Evolutionary conservation across 2,888 invertebrate genomes (phyloP).

Genomic region (Conchocele bisecta): DNA sequence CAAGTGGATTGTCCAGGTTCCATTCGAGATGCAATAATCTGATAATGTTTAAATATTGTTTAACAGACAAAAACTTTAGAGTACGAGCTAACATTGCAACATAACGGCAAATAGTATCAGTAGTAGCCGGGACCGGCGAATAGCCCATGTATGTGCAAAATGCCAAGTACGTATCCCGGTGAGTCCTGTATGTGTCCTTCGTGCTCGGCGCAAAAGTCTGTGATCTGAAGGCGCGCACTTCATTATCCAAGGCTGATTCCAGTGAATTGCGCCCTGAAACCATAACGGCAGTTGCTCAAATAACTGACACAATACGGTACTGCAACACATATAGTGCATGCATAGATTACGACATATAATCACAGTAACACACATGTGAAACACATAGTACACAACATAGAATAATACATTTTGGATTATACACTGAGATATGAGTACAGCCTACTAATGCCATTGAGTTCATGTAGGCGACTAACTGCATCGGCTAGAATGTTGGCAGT

Average conservation of each 20-base stretch:
- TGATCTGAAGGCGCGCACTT: too few species aligned
- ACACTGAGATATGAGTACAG: too few species aligned
- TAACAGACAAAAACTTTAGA: slow-evolving; percentile 10
- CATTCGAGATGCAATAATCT: slow-evolving; percentile 12
- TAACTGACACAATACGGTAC: too few species aligned
- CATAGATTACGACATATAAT: too few species aligned
- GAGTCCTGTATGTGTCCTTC: slow-evolving; percentile 28
- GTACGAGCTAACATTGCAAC: slow-evolving; percentile 4
- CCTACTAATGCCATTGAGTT: not conserved
- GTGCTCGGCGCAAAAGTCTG: slow-evolving; percentile 23
- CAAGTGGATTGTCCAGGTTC: slow-evolving; percentile 5
- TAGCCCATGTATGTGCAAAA: slow-evolving; percentile 18
- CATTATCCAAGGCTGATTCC: too few species aligned
- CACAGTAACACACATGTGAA: too few species aligned
- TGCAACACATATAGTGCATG: too few species aligned
- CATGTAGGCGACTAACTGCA: slow-evolving; percentile 21
- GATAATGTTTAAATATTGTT: slow-evolving; percentile 22
- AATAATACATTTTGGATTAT: too few species aligned
- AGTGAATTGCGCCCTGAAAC: too few species aligned
- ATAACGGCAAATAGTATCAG: slow-evolving; percentile 16
- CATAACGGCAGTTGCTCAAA: too few species aligned
- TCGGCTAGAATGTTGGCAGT: slow-evolving; percentile 19
- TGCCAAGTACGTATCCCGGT: slow-evolving; percentile 22
- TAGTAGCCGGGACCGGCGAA: slow-evolving; percentile 17
- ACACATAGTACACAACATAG: too few species aligned